Percentiles rank a stretch among this genome's conserved stretches.
phyloP scores from a whole-genome alignment of 1,140 invertebrate genomes.

The Ooceraea biroi region DNA sequence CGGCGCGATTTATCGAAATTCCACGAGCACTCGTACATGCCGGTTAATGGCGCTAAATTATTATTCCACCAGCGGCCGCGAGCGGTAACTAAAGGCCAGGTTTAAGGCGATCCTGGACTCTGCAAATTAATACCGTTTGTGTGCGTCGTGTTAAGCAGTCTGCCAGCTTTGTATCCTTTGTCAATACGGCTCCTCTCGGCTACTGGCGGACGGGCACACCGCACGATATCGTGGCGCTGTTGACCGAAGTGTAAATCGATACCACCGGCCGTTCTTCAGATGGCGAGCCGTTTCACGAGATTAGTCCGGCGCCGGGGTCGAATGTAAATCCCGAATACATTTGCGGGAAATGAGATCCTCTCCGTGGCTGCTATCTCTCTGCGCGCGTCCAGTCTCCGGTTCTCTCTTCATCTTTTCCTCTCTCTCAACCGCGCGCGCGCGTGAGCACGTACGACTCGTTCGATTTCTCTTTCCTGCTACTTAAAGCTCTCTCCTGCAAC shows the following conservation, averaged over 20 bases:
- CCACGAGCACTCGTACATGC: neutral
- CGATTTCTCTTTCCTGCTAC: slow-evolving; percentile 68
- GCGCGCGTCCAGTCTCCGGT: neutral
- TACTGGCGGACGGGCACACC: slow-evolving; percentile 25
- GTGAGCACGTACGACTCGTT: too few species aligned
- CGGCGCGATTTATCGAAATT: slow-evolving; percentile 40
- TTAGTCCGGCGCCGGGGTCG: slow-evolving; percentile 71
- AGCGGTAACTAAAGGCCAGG: slow-evolving; percentile 25
- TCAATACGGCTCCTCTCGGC: slow-evolving; percentile 72
- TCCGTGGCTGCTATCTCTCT: slow-evolving; percentile 43
- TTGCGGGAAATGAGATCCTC: slow-evolving; percentile 59
- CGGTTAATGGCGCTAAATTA: slow-evolving; percentile 33
- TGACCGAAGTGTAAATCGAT: slow-evolving; percentile 80
- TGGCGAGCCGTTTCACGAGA: slow-evolving; percentile 76
- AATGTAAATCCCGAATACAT: slow-evolving; percentile 75
- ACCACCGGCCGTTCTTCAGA: slow-evolving; percentile 72
- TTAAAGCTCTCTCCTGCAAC: slow-evolving; percentile 60
- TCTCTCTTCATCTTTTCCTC: neutral
- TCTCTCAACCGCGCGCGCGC: neutral
- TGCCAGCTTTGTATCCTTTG: slow-evolving; percentile 72
- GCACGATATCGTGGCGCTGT: slow-evolving; percentile 51
- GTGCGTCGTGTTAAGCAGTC: slow-evolving; percentile 44
- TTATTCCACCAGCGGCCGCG: slow-evolving; percentile 19
- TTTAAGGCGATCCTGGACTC: slow-evolving; percentile 57
- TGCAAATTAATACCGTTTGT: slow-evolving; percentile 75